Conservation (phyloP, 1,140 invertebrate genomes). For the Micrasema minimum region DNA sequence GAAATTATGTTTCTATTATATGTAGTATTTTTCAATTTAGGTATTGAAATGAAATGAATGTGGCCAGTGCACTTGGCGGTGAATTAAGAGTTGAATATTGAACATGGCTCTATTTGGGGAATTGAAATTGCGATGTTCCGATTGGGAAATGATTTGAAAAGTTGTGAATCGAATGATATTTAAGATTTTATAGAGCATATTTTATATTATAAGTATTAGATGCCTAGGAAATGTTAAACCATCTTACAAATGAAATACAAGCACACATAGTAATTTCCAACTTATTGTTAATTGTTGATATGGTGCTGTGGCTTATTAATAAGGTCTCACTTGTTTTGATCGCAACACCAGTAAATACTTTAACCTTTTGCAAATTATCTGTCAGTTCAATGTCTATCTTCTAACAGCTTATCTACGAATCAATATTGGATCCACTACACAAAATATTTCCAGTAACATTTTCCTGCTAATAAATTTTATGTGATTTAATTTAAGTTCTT, state of each 20-base stretch:
- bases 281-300: not conserved
- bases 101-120: not conserved
- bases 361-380: not conserved
- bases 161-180: slow-evolving; percentile 34
- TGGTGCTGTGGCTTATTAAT: slow-evolving; percentile 29
- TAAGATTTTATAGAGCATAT: slow-evolving; percentile 23
- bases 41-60: slow-evolving; percentile 12
- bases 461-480: too few species aligned
- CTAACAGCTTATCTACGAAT: too few species aligned
- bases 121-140: not conserved
- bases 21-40: slow-evolving; percentile 9
- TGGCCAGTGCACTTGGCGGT: slow-evolving; percentile 8
- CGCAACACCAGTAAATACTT: slow-evolving; percentile 8
- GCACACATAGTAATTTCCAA: too few species aligned
- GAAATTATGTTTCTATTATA: slow-evolving; percentile 26
- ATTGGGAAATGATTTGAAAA: slow-evolving; percentile 1
- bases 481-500: too few species aligned
- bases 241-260: not conserved
- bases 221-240: slow-evolving; percentile 28
- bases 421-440: too few species aligned
- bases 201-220: not conserved
- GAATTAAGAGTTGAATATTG: not conserved
- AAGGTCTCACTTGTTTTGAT: slow-evolving; percentile 30
- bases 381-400: not conserved
- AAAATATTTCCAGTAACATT: too few species aligned